Evolutionary conservation across 1,140 invertebrate species (phyloP), one percentile per base, ranked within the genome.

Genomic region (Tetramorium simillimum): DNA sequence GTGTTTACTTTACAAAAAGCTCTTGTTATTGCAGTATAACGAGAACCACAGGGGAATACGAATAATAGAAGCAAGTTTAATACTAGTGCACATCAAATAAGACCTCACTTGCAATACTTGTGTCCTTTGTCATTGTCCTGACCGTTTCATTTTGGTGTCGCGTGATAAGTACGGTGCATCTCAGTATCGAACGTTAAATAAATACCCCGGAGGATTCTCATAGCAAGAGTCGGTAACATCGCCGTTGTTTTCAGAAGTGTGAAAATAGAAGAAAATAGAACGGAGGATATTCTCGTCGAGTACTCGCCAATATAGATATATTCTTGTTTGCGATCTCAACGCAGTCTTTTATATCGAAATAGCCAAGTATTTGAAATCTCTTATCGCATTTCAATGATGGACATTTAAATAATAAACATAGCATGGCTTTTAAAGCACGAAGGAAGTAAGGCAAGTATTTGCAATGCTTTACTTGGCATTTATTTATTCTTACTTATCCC

Each of bases 1-100:
- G 80, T 84, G 69, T 84, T 84, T 84, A 60, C 9, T 24, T 60
- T 82, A 69, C 51, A 73, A 82, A 82, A 82, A 82, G 80, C 80
- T 18, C 14, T 73, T 58, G 67, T 73, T 82, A 82, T 82, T 73
- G 67, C 53, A 82, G 80, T 58, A 84, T 84, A 84, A 84, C n/a
- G 43, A 75, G 69, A 60, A 60, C 24, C 53, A 43, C 24, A 60
- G 24, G 14, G 40, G 53, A 14, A 53, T 3, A 60, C 21, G 24
- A 58, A 58, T 56, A 63, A 81, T 81, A 43, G 46, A 81, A 82
- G 67, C 9, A 28, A 65, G 14, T 70, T 18, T 28, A 53, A 80
- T 70, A 37, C 16, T 14, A 72, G 33, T 72, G 37, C 16, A 72
- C 21, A 7, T 82, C 49, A 73, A 82, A 58, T 73, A 82, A 82